A percentile compares a stretch with the other conserved stretches of the same genome.
These are phyloP conservation scores for Thaumetopoea pityocampa DNA, from an alignment of 1,140 invertebrate genomes.

Conservation along the genomic window DNA sequence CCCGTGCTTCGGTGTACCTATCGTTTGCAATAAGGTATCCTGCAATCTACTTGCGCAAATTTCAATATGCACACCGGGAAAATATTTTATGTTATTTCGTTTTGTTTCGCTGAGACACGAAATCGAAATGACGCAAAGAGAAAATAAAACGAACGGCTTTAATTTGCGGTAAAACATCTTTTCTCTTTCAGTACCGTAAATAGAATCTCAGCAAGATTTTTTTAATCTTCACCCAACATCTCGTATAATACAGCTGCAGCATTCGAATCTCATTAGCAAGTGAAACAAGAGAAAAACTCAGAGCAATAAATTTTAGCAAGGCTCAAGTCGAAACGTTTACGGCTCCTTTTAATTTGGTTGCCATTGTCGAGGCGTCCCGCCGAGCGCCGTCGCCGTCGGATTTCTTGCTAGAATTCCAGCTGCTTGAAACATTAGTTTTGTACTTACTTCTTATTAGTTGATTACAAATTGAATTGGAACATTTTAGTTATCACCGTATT, in stretches of 20 bases:
- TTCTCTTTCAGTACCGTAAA: constrained; percentile 15
- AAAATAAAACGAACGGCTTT: constrained; percentile 23
- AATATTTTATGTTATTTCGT: constrained; percentile 29
- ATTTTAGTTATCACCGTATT: too few species aligned
- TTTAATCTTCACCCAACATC: constrained; percentile 52
- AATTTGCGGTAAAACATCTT: constrained; percentile 28
- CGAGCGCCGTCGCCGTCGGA: constrained; percentile 53
- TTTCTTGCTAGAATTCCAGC: constrained; percentile 68
- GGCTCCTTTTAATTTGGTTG: constrained; percentile 73
- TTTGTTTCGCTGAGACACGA: constrained; percentile 10
- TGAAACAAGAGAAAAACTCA: constrained; percentile 63
- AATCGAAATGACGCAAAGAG: constrained; percentile 21
- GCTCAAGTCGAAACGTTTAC: constrained; percentile 69
- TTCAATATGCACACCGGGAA: constrained; percentile 28
- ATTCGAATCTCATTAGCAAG: constrained; percentile 71
- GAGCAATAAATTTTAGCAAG: constrained; percentile 72
- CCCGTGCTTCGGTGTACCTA: constrained; percentile 22
- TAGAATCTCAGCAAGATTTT: constrained; percentile 35
- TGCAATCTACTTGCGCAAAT: constrained; percentile 35
- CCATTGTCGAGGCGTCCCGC: constrained; percentile 67
- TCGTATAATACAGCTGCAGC: constrained; percentile 57
- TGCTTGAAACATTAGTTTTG: constrained; percentile 64
- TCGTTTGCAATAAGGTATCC: constrained; percentile 39
- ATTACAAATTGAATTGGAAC: constrained; percentile 58
- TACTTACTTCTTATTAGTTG: constrained; percentile 68